phyloP scores from a whole-genome alignment of 2,888 invertebrate genomes.

The Dryocosmus kuriphilus region DNA sequence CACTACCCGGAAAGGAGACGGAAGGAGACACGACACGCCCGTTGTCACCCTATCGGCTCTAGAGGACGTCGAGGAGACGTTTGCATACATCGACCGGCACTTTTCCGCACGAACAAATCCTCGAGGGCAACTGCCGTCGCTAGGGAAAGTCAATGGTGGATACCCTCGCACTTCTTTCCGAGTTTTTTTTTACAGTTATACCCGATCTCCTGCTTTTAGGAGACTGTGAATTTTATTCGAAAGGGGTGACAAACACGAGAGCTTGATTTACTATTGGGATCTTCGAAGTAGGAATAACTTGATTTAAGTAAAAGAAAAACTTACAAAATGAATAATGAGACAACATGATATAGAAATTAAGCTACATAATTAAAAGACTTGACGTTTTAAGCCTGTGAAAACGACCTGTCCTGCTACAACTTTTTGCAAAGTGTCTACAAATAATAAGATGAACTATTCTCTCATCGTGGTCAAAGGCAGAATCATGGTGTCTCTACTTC shows the following conservation, averaged over 20 bases:
- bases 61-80: slow-evolving; percentile 72
- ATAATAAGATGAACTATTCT: not conserved
- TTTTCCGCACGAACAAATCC: slow-evolving; percentile 76
- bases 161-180: not conserved
- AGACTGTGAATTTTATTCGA: slow-evolving; percentile 31
- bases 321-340: not conserved
- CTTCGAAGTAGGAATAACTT: not conserved
- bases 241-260: not conserved
- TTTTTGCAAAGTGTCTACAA: not conserved
- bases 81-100: slow-evolving; percentile 76
- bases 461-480: not conserved
- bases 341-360: not conserved
- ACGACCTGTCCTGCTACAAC: not conserved
- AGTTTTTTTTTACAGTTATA: slow-evolving; percentile 20
- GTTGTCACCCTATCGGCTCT: slow-evolving; percentile 76
- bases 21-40: slow-evolving; percentile 67
- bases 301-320: not conserved
- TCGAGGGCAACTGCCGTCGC: slow-evolving; percentile 49
- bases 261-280: not conserved
- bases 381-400: not conserved
- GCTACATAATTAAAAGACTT: not conserved
- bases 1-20: slow-evolving; percentile 57
- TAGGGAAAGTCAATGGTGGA: slow-evolving; percentile 59
- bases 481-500: slow-evolving; percentile 30
- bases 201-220: slow-evolving; percentile 11